Conservation (phyloP, 2,797 vertebrate species). For the Cyclopterus lumpus region DNA sequence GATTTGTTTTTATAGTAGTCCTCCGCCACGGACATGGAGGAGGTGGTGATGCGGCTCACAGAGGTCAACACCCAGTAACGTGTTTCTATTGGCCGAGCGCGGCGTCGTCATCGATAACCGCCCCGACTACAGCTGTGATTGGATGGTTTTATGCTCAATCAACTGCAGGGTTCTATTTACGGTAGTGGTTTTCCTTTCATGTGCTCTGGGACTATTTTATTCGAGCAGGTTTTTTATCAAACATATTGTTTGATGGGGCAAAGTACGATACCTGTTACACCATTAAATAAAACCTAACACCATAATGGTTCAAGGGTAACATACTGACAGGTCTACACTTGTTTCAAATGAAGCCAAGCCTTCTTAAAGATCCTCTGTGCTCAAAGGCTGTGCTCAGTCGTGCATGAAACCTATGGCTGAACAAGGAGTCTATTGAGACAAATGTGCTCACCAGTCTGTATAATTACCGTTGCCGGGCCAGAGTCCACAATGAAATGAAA, state of each 20-base stretch:
- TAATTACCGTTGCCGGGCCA: neutral
- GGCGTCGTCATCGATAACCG: conserved; percentile 52
- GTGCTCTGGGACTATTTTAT: conserved; percentile 68
- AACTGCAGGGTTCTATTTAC: conserved; percentile 73
- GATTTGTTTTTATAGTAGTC: conserved; percentile 82
- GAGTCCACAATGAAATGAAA: conserved; percentile 11
- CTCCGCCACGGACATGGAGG: conserved; percentile 83
- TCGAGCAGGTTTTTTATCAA: conserved; percentile 28
- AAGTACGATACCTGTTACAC: neutral
- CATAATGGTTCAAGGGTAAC: neutral
- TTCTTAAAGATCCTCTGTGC: conserved; percentile 1
- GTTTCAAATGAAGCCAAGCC: neutral
- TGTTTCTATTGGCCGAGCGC: conserved; percentile 66
- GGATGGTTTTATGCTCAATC: conserved; percentile 63
- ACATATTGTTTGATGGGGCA: neutral
- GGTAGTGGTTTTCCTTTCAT: conserved; percentile 75
- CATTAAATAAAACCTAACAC: neutral
- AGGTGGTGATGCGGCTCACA: conserved; percentile 82
- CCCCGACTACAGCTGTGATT: conserved; percentile 46
- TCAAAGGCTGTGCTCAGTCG: conserved; percentile 5
- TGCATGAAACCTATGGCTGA: neutral
- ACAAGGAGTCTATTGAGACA: conserved; percentile 13
- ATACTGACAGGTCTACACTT: neutral
- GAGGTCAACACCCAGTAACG: conserved; percentile 78
- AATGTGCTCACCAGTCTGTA: neutral